These are phyloP conservation scores for Panthera tigris DNA, from an alignment of 2,113 vertebrate species.

Conservation along the genomic window DNA sequence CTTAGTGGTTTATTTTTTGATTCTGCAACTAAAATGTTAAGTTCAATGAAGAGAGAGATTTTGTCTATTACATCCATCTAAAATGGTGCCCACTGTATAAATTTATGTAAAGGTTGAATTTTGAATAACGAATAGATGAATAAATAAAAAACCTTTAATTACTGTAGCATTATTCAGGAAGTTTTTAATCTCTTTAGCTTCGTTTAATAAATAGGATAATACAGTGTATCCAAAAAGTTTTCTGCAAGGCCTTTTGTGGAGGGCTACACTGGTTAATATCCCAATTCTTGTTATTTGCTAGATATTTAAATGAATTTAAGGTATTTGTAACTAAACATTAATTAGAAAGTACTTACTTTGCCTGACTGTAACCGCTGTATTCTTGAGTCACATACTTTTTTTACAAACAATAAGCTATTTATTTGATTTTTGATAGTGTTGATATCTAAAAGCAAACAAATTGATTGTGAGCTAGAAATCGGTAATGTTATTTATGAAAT, in stretches of 20 bases:
- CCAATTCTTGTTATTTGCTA: background rate
- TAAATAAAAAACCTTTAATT: background rate
- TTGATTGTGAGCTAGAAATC: constrained; percentile 52
- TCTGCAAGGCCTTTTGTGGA: background rate
- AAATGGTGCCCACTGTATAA: background rate
- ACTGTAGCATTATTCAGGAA: background rate
- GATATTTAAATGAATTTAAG: background rate
- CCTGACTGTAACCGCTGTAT: constrained; percentile 98
- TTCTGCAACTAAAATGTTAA: constrained; percentile 32
- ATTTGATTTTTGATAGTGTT: constrained; percentile 99
- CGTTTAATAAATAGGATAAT: background rate
- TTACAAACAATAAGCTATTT: constrained; percentile 99
- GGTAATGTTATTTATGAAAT: constrained; percentile 3
- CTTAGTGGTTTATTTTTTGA: constrained; percentile 39
- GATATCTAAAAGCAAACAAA: constrained; percentile 91
- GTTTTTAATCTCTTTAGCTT: background rate
- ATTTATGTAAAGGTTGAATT: background rate
- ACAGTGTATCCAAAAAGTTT: background rate
- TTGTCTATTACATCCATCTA: background rate
- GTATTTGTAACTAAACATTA: constrained; percentile 44
- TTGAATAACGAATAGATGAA: background rate
- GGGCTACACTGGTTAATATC: background rate
- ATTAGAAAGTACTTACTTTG: constrained; percentile 90
- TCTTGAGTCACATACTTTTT: constrained; percentile 99
- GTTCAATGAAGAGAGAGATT: background rate